Percentiles rank a stretch among this genome's conserved stretches.
These are phyloP conservation scores for Cephus cinctus DNA, from an alignment of 1,140 invertebrate genomes.

Conservation along the genomic window DNA sequence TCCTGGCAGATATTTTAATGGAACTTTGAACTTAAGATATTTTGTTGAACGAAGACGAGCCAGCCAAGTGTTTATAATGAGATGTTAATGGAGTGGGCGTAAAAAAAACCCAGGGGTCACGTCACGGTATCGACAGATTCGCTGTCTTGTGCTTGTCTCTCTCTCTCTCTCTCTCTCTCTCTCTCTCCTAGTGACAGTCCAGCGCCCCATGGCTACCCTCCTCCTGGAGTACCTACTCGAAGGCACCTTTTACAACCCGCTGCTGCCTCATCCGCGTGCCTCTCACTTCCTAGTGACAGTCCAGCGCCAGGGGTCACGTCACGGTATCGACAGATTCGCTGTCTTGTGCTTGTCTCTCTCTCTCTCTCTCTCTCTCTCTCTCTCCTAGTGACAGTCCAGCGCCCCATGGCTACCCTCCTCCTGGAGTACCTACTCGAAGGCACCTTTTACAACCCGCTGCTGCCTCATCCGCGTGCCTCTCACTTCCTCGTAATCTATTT, in stretches of 20 bases:
- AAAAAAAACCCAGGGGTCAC: conserved; percentile 42
- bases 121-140: conserved; percentile 47
- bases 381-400: not conserved
- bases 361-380: conserved; percentile 8
- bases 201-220: not conserved
- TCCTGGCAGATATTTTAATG: conserved; percentile 50
- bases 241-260: too few species aligned
- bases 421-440: too few species aligned
- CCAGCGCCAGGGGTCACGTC: conserved; percentile 40
- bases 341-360: conserved; percentile 7
- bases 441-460: too few species aligned
- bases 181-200: not conserved
- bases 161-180: conserved; percentile 9
- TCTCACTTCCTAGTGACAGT: not conserved
- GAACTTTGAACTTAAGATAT: conserved; percentile 51
- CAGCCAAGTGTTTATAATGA: conserved; percentile 49
- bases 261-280: conserved; percentile 5
- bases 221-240: too few species aligned
- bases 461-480: conserved; percentile 5
- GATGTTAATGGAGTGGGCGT: conserved; percentile 50
- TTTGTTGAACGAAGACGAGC: conserved; percentile 29
- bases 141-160: conserved; percentile 8
- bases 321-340: conserved; percentile 44
- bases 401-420: not conserved
- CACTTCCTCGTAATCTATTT: conserved; percentile 31